Conservation (phyloP, 2,113 vertebrate genomes). For the Diadophis punctatus region DNA sequence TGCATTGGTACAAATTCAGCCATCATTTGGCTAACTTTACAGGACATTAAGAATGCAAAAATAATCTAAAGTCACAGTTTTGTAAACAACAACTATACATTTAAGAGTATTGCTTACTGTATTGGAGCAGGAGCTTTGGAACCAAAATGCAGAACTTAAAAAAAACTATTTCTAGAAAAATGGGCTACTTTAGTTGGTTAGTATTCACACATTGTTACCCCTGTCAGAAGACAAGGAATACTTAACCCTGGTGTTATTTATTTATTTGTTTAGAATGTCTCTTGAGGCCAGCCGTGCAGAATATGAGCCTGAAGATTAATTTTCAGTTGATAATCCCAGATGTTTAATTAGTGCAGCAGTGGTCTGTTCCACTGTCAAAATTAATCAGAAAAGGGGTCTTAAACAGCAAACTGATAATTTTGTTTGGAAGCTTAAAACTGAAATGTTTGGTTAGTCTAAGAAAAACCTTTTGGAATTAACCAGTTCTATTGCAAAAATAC, state of each 20-base stretch:
- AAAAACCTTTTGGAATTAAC: slow-evolving; percentile 23
- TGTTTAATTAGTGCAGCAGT: slow-evolving; percentile 36
- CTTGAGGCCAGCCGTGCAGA: neutral
- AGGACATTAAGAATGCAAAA: neutral
- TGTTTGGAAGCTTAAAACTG: slow-evolving; percentile 17
- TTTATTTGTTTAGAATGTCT: neutral
- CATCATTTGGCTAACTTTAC: neutral
- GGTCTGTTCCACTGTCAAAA: slow-evolving; percentile 24
- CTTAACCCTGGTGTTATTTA: slow-evolving; percentile 6
- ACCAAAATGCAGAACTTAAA: neutral
- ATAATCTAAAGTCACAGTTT: neutral
- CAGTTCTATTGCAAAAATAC: neutral
- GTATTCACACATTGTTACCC: neutral
- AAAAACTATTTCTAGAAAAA: neutral
- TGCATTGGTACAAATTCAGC: neutral
- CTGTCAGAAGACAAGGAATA: neutral
- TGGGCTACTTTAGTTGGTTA: neutral
- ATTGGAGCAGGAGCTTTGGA: neutral
- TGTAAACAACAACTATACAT: neutral
- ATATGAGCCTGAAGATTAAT: slow-evolving; percentile 36
- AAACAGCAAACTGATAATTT: slow-evolving; percentile 43
- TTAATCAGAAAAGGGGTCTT: slow-evolving; percentile 38
- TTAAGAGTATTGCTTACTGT: neutral
- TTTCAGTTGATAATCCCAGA: slow-evolving; percentile 37
- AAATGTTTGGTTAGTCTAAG: slow-evolving; percentile 18